Evolutionary conservation across 2,113 vertebrate species (phyloP).

Genomic region (Thalassoma bifasciatum): DNA sequence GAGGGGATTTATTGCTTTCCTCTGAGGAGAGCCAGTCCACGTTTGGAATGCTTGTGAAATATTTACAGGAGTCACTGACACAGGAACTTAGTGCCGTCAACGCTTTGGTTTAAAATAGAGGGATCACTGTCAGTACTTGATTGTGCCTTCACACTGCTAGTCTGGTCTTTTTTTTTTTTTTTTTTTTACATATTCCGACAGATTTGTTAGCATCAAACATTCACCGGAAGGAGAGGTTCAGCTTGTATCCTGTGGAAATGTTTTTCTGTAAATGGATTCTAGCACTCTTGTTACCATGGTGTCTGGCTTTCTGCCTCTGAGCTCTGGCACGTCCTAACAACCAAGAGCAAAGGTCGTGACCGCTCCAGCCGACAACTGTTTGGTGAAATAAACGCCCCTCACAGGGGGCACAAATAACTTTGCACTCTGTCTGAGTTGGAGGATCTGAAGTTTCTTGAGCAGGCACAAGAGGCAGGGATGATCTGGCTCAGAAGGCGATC

Average conservation of each 20-base stretch:
- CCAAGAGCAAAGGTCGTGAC: constrained; percentile 67
- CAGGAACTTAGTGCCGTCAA: constrained; percentile 49
- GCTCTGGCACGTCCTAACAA: constrained; percentile 59
- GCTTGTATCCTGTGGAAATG: constrained; percentile 24
- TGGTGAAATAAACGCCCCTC: constrained; percentile 71
- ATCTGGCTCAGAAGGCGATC: constrained; percentile 39
- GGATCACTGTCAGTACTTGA: constrained; percentile 32
- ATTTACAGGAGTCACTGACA: constrained; percentile 65
- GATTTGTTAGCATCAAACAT: constrained; percentile 30
- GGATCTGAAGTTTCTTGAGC: constrained; percentile 44
- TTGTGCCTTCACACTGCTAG: constrained; percentile 39
- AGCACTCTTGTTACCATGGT: constrained; percentile 58
- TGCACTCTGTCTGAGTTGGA: constrained; percentile 59
- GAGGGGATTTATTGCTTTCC: constrained; percentile 50
- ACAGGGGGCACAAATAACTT: constrained; percentile 74
- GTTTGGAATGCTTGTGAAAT: constrained; percentile 75
- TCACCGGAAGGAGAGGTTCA: not conserved
- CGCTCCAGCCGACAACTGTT: constrained; percentile 71
- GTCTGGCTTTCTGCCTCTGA: constrained; percentile 59
- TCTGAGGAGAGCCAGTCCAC: constrained; percentile 52
- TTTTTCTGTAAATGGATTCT: constrained; percentile 27
- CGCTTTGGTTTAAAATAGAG: constrained; percentile 64
- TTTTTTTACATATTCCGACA: constrained; percentile 29
- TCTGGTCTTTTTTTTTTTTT: not conserved
- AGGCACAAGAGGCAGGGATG: constrained; percentile 28